Base-by-base conservation (phyloP, 1,140 invertebrate genomes). In the Cataglyphis hispanica region DNA sequence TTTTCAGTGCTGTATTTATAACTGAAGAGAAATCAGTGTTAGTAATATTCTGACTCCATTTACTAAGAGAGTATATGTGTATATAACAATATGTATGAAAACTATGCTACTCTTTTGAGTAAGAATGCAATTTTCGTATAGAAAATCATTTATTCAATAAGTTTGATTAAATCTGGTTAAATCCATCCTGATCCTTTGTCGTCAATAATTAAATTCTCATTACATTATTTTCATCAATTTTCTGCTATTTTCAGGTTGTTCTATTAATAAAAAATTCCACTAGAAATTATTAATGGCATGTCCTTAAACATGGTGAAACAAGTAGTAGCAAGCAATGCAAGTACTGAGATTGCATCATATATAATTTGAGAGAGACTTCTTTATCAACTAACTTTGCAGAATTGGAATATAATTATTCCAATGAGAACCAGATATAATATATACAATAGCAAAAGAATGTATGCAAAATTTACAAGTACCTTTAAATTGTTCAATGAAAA, bases 221-320 rank as follows among this genome's bases (percentile, higher is more conserved):
- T 89, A 89, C 77, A 77, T 85, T 72, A 83, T 89, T 66, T 89
- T 85, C 85, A 84, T 90, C 77, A 89, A 86, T 83, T 86, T 86
- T 83, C 46, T 46, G 46, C 27, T 13, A 56, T 25, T 46, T 13
- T 40, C 56, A 40, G 63, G 37, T 76, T 19, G 46, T 40, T 22
- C 31, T 60, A 74, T 89, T 90, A 90, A 89, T 77, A 80, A 60
- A 89, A 72, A 80, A 60, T 31, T 11, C 60, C 43, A 43, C 43
- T 22, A 67, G 11, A 27, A 86, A 85, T 89, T 84, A 64, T 43
- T 43, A 60, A 46, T 63, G 67, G 80, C 70, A 64, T 61, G 34
- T 58, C 25, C 50, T n/a, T 61, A 50, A 77, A 46, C 11, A 16
- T 5, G 25, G 8, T 34, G 46, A 43, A 85, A 85, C 84, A 60